These are phyloP conservation scores for Gasterosteus nipponicus DNA, from an alignment of 2,113 vertebrate genomes.

Conservation along the genomic window DNA sequence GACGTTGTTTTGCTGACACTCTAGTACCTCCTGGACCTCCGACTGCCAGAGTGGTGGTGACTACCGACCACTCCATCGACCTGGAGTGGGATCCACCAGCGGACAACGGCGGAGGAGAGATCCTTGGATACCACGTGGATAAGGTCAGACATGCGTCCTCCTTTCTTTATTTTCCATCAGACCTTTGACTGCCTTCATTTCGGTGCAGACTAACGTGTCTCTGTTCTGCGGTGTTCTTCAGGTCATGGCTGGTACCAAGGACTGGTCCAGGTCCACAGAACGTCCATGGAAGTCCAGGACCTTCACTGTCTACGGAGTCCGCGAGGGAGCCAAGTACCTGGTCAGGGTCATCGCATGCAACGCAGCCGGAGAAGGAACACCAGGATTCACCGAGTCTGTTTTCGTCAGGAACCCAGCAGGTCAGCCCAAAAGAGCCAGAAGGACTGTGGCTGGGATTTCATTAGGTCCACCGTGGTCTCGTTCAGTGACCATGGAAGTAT, in stretches of 20 bases:
- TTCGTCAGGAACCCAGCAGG: slow-evolving; percentile 95
- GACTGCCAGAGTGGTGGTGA: slow-evolving; percentile 84
- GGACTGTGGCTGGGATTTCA: background rate
- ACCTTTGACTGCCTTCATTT: background rate
- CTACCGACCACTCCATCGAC: slow-evolving; percentile 89
- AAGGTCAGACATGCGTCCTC: slow-evolving; percentile 75
- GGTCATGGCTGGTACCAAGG: slow-evolving; percentile 87
- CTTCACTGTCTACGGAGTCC: slow-evolving; percentile 91
- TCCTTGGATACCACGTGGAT: slow-evolving; percentile 95
- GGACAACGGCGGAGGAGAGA: slow-evolving; percentile 93
- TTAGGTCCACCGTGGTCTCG: background rate
- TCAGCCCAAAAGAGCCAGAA: slow-evolving; percentile 58
- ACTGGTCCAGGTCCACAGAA: slow-evolving; percentile 96
- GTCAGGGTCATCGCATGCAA: slow-evolving; percentile 94
- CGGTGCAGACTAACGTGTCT: background rate
- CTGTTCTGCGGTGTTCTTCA: slow-evolving; percentile 23
- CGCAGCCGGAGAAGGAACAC: slow-evolving; percentile 91
- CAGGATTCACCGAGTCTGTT: slow-evolving; percentile 89
- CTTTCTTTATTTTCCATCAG: background rate
- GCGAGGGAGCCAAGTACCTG: slow-evolving; percentile 94
- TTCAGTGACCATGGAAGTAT: background rate
- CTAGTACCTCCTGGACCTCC: slow-evolving; percentile 95
- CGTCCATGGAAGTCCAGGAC: slow-evolving; percentile 84
- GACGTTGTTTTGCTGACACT: slow-evolving; percentile 3
- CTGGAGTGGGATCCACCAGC: slow-evolving; percentile 92